A percentile compares a stretch with the other conserved stretches of the same genome.
Evolutionary conservation across 2,797 vertebrate genomes (phyloP).

Genomic region (Antrozous pallidus): DNA sequence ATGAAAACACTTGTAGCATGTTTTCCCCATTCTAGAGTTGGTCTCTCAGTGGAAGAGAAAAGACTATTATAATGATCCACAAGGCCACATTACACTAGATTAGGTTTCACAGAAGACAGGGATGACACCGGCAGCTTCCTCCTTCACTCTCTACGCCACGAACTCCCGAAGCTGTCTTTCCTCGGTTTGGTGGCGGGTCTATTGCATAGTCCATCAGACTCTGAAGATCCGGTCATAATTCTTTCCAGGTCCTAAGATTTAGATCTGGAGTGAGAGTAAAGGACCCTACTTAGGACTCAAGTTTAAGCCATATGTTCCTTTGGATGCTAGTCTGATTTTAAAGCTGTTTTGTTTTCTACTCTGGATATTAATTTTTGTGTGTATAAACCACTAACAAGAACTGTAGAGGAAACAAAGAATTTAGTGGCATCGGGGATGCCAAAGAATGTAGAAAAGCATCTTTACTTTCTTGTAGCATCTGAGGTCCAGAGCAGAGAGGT

Average conservation of each 20-base stretch:
- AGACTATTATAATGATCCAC: neutral
- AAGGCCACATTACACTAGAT: neutral
- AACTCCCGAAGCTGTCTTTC: neutral
- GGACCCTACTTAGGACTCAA: neutral
- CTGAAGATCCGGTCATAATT: neutral
- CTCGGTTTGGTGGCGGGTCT: neutral
- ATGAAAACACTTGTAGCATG: neutral
- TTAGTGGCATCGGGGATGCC: neutral
- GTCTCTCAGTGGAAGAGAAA: neutral
- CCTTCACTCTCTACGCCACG: neutral
- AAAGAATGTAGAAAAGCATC: neutral
- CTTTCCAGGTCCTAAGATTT: slow-evolving; percentile 4
- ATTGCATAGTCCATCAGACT: neutral
- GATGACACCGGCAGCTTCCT: neutral
- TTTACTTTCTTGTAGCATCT: neutral
- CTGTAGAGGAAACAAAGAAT: neutral
- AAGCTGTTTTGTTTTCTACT: slow-evolving; percentile 33
- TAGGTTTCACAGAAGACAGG: neutral
- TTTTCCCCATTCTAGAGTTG: neutral
- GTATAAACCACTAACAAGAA: neutral
- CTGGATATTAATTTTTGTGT: neutral
- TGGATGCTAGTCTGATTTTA: neutral
- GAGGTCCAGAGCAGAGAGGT: neutral
- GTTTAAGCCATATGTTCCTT: neutral
- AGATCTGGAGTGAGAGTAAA: slow-evolving; percentile 21